Evolutionary conservation across 2,888 invertebrate genomes (phyloP).

Genomic region (Thecophora atra): DNA sequence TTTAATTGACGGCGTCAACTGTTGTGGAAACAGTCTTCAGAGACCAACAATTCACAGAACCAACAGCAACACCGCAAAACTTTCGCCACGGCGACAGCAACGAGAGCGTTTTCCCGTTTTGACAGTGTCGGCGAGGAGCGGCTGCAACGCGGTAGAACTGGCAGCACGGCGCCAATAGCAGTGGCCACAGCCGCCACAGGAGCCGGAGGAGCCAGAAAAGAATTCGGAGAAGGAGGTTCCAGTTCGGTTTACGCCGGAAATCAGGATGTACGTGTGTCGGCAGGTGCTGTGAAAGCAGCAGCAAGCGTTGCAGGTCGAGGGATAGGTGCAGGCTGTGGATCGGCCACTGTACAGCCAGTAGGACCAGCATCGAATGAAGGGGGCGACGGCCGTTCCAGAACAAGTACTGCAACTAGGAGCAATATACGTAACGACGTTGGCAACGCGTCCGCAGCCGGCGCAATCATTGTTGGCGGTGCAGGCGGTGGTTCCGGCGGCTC

Average conservation of each 20-base stretch:
- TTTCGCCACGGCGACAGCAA: constrained; percentile 59
- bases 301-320: background rate
- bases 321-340: background rate
- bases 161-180: constrained; percentile 53
- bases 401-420: constrained; percentile 29
- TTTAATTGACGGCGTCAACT: too few species aligned
- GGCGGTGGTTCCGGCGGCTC: constrained; percentile 12
- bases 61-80: background rate
- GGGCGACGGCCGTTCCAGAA: constrained; percentile 37
- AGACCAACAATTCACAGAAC: constrained; percentile 4
- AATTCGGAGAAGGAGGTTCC: constrained; percentile 26
- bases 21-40: too few species aligned
- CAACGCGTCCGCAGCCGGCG: constrained; percentile 26
- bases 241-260: constrained; percentile 36
- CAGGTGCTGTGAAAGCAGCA: constrained; percentile 17
- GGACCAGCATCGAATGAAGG: background rate
- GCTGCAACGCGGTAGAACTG: constrained; percentile 59
- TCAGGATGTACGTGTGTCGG: constrained; percentile 36
- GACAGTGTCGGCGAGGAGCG: constrained; percentile 61
- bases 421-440: constrained; percentile 23
- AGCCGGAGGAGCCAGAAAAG: constrained; percentile 29
- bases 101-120: constrained; percentile 64
- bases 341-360: background rate
- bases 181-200: constrained; percentile 27
- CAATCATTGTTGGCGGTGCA: constrained; percentile 28